Evolutionary conservation across 2,113 vertebrate genomes (phyloP), one percentile per base, ranked within the genome.

Genomic region (Tichodroma muraria): DNA sequence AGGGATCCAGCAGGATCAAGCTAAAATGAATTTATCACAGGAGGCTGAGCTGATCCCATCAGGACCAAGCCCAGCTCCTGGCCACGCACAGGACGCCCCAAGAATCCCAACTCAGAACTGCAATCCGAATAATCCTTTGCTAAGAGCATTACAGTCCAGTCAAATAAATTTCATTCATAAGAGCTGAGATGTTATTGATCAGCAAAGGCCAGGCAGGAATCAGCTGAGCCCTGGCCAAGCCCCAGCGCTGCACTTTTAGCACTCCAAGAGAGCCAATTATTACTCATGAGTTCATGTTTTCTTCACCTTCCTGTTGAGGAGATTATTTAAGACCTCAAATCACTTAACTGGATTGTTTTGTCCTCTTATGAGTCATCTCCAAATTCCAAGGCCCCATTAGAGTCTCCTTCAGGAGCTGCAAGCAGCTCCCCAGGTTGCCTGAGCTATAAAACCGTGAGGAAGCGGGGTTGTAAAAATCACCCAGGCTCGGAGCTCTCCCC

Each of bases 251-350:
- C 94, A 63, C 89, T 95, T 30, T 14, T 3, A 85, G 84, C 89
- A 21, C 91, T 93, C 93, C 75, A 18, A 28, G 85, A 87, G 87
- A 91, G 91, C 91, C 95, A 95, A 76, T 92, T 91, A 91, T 89
- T 94, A 85, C 96, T 94, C 93, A 88, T 54, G 93, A 94, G 89
- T 95, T 95, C 89, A 94, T 94, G 94, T 95, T 97, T 96, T 96
- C 95, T 95, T 96, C 96, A 94, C 94, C 95, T 95, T 96, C 93
- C 94, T 94, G 94, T 20, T 94, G 91, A 89, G 87, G 87, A 65
- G 94, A 92, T 94, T 97, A 96, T 96, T 95, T 91, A 94, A 96
- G 95, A 52, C 85, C 91, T 95, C 89, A 77, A 91, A 95, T 94
- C 95, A 89, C 94, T 96, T 90, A 66, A 89, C 90, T 60, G 91